Conservation (phyloP, 2,797 vertebrate genomes). For the Hephaestus fuliginosus region DNA sequence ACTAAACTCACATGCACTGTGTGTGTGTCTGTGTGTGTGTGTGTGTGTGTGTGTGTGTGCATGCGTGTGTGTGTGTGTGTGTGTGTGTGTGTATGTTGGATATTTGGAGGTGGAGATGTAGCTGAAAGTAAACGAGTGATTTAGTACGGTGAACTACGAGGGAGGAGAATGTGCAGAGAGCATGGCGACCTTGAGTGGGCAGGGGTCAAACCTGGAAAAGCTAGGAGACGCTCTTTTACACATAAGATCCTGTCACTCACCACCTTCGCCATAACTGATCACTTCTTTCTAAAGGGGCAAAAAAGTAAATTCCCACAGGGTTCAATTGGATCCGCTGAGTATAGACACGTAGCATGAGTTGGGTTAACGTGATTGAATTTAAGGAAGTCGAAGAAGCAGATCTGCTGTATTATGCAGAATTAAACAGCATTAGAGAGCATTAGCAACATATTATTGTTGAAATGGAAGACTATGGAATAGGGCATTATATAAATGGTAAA, state of each 20-base stretch:
- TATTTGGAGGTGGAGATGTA: slow-evolving; percentile 1
- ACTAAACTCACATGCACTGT: not conserved
- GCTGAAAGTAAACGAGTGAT: not conserved
- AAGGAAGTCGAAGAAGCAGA: slow-evolving; percentile 16
- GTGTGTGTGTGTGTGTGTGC: not conserved
- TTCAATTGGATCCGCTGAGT: not conserved
- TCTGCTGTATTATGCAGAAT: slow-evolving; percentile 36
- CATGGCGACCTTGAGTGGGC: not conserved
- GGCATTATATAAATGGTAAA: slow-evolving; percentile 47
- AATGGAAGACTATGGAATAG: not conserved
- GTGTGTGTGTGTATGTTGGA: not conserved
- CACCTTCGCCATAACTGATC: slow-evolving; percentile 5
- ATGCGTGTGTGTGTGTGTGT: slow-evolving; percentile 2
- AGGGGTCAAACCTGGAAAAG: not conserved
- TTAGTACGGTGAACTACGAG: not conserved
- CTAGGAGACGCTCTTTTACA: not conserved
- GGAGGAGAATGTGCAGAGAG: slow-evolving; percentile 1
- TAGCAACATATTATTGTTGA: slow-evolving; percentile 45
- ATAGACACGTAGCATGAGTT: slow-evolving; percentile 15
- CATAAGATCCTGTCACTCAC: slow-evolving; percentile 6
- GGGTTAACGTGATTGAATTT: slow-evolving; percentile 23
- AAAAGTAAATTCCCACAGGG: slow-evolving; percentile 12
- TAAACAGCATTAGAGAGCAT: slow-evolving; percentile 54
- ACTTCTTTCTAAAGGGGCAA: not conserved
- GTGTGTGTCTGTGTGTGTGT: not conserved